Evolutionary conservation across 1,140 invertebrate genomes (phyloP).

Genomic region (Drosophila tani): DNA sequence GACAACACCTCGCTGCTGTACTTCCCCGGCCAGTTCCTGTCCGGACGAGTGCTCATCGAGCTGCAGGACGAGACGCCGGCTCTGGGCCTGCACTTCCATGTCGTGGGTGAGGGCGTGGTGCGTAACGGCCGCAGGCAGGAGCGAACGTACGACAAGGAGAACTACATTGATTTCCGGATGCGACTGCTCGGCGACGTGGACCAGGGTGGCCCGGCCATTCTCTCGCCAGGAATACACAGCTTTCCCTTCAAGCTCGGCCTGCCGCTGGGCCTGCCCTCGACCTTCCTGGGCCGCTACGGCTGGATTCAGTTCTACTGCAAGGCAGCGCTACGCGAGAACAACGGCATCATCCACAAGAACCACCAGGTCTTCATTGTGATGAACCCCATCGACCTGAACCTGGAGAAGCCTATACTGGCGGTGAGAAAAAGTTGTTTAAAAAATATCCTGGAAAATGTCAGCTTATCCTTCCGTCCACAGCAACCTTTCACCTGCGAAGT

Average conservation of each 20-base stretch:
- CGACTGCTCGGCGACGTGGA: slow-evolving; percentile 94
- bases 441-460: not conserved
- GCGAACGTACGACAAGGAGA: slow-evolving; percentile 94
- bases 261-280: slow-evolving; percentile 95
- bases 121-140: slow-evolving; percentile 91
- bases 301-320: slow-evolving; percentile 99
- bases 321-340: slow-evolving; percentile 94
- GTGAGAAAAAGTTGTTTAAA: slow-evolving; percentile 87
- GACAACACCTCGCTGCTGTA: slow-evolving; percentile 97
- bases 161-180: slow-evolving; percentile 98
- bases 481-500: slow-evolving; percentile 96
- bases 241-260: slow-evolving; percentile 97
- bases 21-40: slow-evolving; percentile 96
- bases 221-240: slow-evolving; percentile 97
- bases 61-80: slow-evolving; percentile 96
- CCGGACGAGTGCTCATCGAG: slow-evolving; percentile 95
- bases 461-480: slow-evolving; percentile 84
- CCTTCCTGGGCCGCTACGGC: slow-evolving; percentile 96
- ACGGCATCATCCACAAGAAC: slow-evolving; percentile 96
- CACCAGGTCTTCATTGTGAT: slow-evolving; percentile 98
- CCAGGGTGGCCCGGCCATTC: slow-evolving; percentile 90
- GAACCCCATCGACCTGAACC: slow-evolving; percentile 97
- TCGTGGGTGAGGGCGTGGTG: slow-evolving; percentile 96
- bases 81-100: slow-evolving; percentile 96
- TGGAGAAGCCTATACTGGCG: slow-evolving; percentile 94